Evolutionary conservation across 2,888 invertebrate genomes (phyloP).

Genomic region (Drosophila austrosaltans): DNA sequence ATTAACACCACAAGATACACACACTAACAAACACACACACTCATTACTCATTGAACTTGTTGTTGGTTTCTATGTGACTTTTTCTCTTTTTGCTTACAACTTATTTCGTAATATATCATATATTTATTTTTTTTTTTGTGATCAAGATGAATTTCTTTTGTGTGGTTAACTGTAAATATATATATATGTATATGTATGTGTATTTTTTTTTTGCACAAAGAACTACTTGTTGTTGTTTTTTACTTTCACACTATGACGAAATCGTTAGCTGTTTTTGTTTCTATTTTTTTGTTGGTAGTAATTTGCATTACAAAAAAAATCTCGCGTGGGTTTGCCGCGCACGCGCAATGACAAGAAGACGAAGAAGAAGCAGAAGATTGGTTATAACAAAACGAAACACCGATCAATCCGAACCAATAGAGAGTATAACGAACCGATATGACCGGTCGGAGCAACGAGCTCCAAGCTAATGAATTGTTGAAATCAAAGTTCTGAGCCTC

Average conservation of each 20-base stretch:
- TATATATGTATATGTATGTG: no score
- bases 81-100: slow-evolving; percentile 28
- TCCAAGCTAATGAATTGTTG: slow-evolving; percentile 77
- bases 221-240: slow-evolving; percentile 63
- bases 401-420: no score
- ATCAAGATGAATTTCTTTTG: slow-evolving; percentile 1
- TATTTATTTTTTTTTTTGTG: slow-evolving; percentile 5
- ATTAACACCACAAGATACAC: slow-evolving; percentile 53
- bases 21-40: slow-evolving; percentile 10
- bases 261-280: slow-evolving; percentile 30
- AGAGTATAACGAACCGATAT: slow-evolving; percentile 26
- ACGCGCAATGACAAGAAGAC: slow-evolving; percentile 59
- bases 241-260: slow-evolving; percentile 73
- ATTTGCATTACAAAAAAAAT: slow-evolving; percentile 42
- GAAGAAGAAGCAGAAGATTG: slow-evolving; percentile 14
- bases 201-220: slow-evolving; percentile 14
- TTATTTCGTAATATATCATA: slow-evolving; percentile 32
- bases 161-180: slow-evolving; percentile 1
- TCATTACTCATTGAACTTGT: slow-evolving; percentile 54
- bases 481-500: slow-evolving; percentile 64
- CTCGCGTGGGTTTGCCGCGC: slow-evolving; percentile 72
- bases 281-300: slow-evolving; percentile 37
- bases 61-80: slow-evolving; percentile 59
- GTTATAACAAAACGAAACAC: no score
- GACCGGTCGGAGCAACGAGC: slow-evolving; percentile 53